Evolutionary conservation across 1,140 invertebrate species (phyloP), one percentile per base, ranked within the genome.

Genomic region (Lordiphosa collinella): DNA sequence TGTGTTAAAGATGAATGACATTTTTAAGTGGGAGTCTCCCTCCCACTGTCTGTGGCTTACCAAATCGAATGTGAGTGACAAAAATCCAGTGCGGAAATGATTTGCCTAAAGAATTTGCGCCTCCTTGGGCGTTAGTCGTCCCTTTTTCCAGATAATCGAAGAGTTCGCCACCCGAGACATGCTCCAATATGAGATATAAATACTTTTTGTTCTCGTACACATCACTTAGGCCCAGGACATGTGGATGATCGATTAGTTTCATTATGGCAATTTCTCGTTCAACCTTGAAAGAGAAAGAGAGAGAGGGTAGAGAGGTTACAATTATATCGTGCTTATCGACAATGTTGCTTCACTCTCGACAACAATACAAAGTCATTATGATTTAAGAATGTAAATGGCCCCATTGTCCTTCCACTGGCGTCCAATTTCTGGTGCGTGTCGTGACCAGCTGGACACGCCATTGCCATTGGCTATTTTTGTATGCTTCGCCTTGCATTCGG

Each of bases 141-240:
- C 98, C 90, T 99, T 99, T 89, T 99, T 99, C 98, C 64, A 99
- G 91, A 90, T 99, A 99, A 91, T 99, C 98, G 90, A 99, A 99
- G 16, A 99, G 91, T 90, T 99, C 98, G 4, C 98, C 98, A 8
- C 98, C 98, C 57, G 98, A 99, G 3, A 99, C 98, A 89, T 99
- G 98, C 90, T 99, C 98, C 88, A 99, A 90, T 61, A 99, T 95
- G 84, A 99, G 92, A 91, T 99, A 99, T 96, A 99, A 92, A 92
- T 99, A 99, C 93, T 99, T 99, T 90, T 99, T 99, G 90, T 99
- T 99, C 91, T 99, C 99, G 90, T 99, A 99, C 22, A 99, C 98
- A 91, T 99, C 98, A 67, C 96, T 98, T 49, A 99, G 92, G 46
- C 98, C 98, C 44, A 99, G 92, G 25, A 99, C 98, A 91, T 99